Base-by-base conservation (phyloP, 2,113 vertebrate genomes). In the Chlorodrepanis virens region DNA sequence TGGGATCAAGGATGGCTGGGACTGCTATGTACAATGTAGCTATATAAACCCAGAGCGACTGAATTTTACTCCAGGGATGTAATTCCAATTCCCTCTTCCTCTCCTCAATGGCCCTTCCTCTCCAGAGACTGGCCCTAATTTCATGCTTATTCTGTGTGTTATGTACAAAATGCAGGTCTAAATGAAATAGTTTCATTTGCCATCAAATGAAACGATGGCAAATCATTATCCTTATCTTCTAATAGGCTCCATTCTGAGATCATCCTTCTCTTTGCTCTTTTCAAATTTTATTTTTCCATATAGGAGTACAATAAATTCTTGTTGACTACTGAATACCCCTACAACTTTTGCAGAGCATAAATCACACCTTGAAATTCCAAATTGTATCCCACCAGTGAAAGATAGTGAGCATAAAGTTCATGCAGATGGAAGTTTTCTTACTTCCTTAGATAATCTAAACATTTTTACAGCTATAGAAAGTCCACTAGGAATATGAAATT, bases 241-340 rank as follows among this genome's bases (percentile, higher is more conserved):
- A 72, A 82, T 23, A 71, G 44, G 20, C 53, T 40, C 35, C 40
- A 45, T 93, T 92, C 86, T 92, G 88, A 96, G 60, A 71, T 96
- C 80, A 89, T 94, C 52, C 19, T 81, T 89, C 72, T 96, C 64
- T 95, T 95, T 95, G 90, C 56, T 87, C 86, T 89, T 93, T 96
- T 88, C 93, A 96, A 82, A 93, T 89, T 69, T 65, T 79, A 2
- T 82, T 92, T 72, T 95, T 90, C 80, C 80, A 76, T 69, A 90
- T 94, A 86, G 64, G 29, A 90, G 29, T 45, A 89, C 37, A 96
- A 89, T 93, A 96, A 96, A 97, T 96, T 94, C 59, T 56, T 96
- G 89, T 80, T 83, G 91, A 95, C 40, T 86, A 70, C 65, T 59
- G 83, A 95, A 95, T 93, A 75, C n/a, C 52, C 45, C 60, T 31